Evolutionary conservation across 2,113 vertebrate genomes (phyloP).

Genomic region (Tachycineta bicolor): DNA sequence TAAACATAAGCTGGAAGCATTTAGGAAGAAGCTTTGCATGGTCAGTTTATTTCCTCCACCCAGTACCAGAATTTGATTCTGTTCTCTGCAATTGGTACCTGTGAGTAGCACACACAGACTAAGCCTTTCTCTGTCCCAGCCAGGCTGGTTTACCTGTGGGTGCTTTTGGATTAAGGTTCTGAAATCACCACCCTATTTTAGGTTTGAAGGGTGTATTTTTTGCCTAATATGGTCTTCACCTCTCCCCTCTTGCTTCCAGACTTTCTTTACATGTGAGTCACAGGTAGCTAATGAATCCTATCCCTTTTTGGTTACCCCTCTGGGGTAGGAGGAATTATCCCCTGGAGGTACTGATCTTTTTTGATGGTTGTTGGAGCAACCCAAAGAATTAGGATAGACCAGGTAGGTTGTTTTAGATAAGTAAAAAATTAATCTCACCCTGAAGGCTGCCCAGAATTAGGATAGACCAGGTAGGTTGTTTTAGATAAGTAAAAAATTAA

Average conservation of each 20-base stretch:
- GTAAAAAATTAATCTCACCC: background rate
- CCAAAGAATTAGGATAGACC: background rate
- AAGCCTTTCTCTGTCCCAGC: background rate
- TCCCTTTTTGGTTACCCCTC: background rate
- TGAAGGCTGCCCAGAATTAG: background rate
- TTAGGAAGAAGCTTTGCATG: background rate
- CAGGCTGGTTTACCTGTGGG: background rate
- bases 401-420: background rate
- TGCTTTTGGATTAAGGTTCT: background rate
- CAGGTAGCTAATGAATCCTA: background rate
- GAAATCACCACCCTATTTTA: background rate
- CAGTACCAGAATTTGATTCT: background rate
- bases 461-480: background rate
- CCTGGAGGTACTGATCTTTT: conserved; percentile 11
- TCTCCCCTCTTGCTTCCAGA: background rate
- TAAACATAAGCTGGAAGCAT: background rate
- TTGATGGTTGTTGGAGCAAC: background rate
- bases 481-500: background rate
- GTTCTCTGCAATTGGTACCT: background rate
- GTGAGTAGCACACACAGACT: background rate
- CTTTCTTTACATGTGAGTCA: background rate
- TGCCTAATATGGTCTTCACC: background rate
- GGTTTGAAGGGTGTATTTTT: background rate
- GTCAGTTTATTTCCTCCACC: background rate
- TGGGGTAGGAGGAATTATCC: background rate